Evolutionary conservation across 2,888 invertebrate species (phyloP), one percentile per base, ranked within the genome.

Genomic region (Gandaritis pyraliata): DNA sequence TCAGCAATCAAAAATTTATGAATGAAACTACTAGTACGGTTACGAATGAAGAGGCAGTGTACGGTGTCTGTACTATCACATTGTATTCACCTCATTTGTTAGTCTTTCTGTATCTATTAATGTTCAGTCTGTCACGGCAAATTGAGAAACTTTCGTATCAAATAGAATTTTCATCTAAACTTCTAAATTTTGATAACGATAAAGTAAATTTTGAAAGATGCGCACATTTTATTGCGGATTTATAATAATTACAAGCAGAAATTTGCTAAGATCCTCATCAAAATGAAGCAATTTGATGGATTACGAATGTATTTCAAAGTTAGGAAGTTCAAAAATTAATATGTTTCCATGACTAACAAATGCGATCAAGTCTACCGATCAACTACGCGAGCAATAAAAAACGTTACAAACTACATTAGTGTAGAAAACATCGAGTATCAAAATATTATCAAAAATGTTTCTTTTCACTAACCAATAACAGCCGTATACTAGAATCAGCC

Each of bases 381-480:
- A 78, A 76, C 80, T 86, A 90, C 82, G 82, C 51, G 47, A 83
- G 80, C 81, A 86, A 86, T 83, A 85, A 87, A 86, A 86, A 78
- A 81, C 59, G 50, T 86, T 85, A 84, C 83, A 85, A 83, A 87
- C 89, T 86, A 87, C 87, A 73, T 82, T 85, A 86, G 82, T 90
- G 87, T 92, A 91, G 88, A 92, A 92, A 91, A 92, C 86, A 85
- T 90, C 88, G 87, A 91, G 84, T 92, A 92, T 92, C 91, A 92
- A 92, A 92, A 92, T 91, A 91, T 91, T 89, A 89, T 88, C 87
- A 89, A 90, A 89, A 87, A 81, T 81, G 85, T 85, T 80, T 82
- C 5, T 49, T 87, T 79, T 92, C 92, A 92, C 92, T 92, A 92
- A 92, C 92, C 92, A 86, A 89, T 88, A 79, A 88, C 90, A 91